Evolutionary conservation across 1,140 invertebrate species (phyloP), one percentile per base, ranked within the genome.

Genomic region (Hylaeus anthracinus): DNA sequence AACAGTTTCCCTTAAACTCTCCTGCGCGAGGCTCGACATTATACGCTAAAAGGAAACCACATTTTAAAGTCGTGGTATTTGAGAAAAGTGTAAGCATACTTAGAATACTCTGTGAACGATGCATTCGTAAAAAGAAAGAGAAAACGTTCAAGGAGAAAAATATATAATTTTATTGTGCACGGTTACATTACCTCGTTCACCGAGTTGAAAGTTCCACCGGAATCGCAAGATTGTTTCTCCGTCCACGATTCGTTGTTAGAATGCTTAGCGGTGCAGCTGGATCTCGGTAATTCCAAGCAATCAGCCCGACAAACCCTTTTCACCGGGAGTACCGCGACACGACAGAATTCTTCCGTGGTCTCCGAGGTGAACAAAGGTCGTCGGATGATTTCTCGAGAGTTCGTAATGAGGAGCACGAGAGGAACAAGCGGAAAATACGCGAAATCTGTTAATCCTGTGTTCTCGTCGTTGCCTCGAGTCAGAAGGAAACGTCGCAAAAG

Each of bases 301-400:
- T 86, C 84, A 86, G 74, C 74, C 76, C 69, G 80, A 60, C 73
- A 67, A 84, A 81, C 67, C 74, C 66, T 82, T 77, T 82, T 78
- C 80, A 71, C 64, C 51, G 60, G 48, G 12, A 58, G 60, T 72
- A 43, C 66, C 60, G 51, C 70, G 74, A 85, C 71, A 77, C 72
- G 79, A 78, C 73, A 45, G 66, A 72, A 82, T 82, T 82, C 74
- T 71, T 71, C 72, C 74, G 58, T 72, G 55, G 69, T 66, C 53
- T 53, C 2, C 26, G 56, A 74, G 79, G 80, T 75, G 76, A 83
- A 74, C 72, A 55, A 63, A 77, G 80, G 79, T 79, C 80, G 75
- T n/a, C 63, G 67, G 75, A 83, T 80, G 81, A 86, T 86, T 86
- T 78, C 67, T 83, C 71, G 72, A 80, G 76, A 79, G 85, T 15